phyloP scores from a whole-genome alignment of 1,140 invertebrate genomes.

The Lordiphosa collinella region DNA sequence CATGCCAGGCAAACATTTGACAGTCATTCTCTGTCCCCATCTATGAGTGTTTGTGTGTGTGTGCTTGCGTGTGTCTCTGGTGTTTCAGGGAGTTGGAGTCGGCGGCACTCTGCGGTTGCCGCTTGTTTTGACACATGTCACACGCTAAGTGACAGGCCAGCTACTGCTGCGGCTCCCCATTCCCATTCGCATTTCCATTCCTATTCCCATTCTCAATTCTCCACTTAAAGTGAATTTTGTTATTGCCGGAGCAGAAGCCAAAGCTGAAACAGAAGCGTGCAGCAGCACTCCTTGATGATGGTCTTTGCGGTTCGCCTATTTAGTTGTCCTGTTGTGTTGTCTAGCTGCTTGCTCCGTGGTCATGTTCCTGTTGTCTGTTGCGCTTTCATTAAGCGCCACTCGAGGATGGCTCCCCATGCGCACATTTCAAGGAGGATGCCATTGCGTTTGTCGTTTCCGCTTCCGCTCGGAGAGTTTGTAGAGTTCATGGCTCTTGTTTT shows the following conservation, averaged over 20 bases:
- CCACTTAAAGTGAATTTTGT: conserved; percentile 68
- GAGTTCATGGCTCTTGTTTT: conserved; percentile 59
- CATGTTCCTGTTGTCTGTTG: conserved; percentile 64
- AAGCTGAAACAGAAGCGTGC: not conserved
- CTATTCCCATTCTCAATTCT: conserved; percentile 45
- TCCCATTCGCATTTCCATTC: not conserved
- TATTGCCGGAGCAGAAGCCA: conserved; percentile 37
- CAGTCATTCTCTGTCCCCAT: not conserved
- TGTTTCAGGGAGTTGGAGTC: not conserved
- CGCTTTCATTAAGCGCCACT: conserved; percentile 74
- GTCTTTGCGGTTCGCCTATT: conserved; percentile 57
- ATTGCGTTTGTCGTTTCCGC: conserved; percentile 68
- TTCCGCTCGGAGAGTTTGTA: conserved; percentile 57
- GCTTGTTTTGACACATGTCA: conserved; percentile 59
- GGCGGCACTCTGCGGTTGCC: conserved; percentile 21
- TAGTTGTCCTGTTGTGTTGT: conserved; percentile 36
- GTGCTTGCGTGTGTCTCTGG: not conserved
- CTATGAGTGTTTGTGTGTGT: not conserved
- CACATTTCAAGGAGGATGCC: conserved; percentile 47
- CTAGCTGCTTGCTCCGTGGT: conserved; percentile 14
- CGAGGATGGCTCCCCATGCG: conserved; percentile 62
- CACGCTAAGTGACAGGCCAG: conserved; percentile 53
- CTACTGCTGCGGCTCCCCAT: conserved; percentile 31
- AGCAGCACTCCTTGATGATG: conserved; percentile 41
- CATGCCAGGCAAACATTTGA: conserved; percentile 18